A percentile compares a stretch with the other conserved stretches of the same genome.
phyloP scores from a whole-genome alignment of 1,140 invertebrate species.

The Drosophila kurseongensis region DNA sequence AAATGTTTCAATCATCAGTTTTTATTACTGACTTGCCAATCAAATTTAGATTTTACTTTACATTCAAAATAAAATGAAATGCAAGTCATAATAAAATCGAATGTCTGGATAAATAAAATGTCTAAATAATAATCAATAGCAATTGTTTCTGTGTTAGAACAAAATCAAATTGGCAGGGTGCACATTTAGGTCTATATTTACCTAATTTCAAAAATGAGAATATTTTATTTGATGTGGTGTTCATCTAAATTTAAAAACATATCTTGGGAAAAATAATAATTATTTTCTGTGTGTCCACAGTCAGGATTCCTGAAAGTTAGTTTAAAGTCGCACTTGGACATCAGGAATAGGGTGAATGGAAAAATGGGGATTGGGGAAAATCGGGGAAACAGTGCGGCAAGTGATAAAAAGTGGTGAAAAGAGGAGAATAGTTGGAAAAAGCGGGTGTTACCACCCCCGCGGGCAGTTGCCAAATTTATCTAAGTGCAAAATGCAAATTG shows the following conservation, averaged over 20 bases:
- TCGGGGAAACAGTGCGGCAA: not conserved
- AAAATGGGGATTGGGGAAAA: not conserved
- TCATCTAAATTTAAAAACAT: not conserved
- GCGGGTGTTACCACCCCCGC: not conserved
- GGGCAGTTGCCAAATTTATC: constrained; percentile 51
- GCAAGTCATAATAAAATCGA: too few species aligned
- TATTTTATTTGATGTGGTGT: too few species aligned
- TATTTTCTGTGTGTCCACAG: not conserved
- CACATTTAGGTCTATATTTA: too few species aligned
- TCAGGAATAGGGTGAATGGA: not conserved
- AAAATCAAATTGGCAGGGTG: too few species aligned
- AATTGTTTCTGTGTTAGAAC: too few species aligned
- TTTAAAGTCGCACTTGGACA: not conserved
- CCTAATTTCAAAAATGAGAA: too few species aligned
- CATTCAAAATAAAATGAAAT: too few species aligned
- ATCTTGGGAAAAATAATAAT: not conserved
- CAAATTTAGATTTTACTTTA: too few species aligned
- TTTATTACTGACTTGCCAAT: too few species aligned
- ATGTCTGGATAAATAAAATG: too few species aligned
- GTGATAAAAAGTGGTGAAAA: not conserved
- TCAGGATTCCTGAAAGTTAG: not conserved
- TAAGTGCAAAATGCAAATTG: constrained; percentile 49
- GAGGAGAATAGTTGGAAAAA: constrained; percentile 20
- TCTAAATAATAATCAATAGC: too few species aligned
- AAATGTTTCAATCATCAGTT: not conserved